Percentiles rank a stretch among this genome's conserved stretches.
Evolutionary conservation across 2,888 invertebrate genomes (phyloP).

Genomic region (Polymixis flavicincta): DNA sequence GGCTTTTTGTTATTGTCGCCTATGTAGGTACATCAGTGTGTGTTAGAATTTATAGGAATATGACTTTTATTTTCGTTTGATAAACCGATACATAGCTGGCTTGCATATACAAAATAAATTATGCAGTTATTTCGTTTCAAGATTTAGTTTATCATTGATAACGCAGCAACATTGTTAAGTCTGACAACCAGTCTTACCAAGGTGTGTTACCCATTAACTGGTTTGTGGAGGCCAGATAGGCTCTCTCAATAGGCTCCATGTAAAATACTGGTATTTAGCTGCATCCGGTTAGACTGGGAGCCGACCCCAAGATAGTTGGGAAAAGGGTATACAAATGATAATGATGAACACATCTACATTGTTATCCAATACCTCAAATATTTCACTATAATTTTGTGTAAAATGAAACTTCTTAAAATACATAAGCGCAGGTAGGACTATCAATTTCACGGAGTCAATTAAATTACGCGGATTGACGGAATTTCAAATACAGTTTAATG

Average conservation of each 20-base stretch:
- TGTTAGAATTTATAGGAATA: background rate
- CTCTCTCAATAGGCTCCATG: too few relatives aligned
- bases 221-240: too few relatives aligned
- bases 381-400: background rate
- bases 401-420: background rate
- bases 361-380: background rate
- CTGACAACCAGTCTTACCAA: too few relatives aligned
- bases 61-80: background rate
- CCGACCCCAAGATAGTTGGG: too few relatives aligned
- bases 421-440: too few relatives aligned
- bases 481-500: background rate
- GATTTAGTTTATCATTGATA: background rate
- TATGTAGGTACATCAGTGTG: background rate
- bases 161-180: too few relatives aligned
- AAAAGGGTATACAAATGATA: too few relatives aligned
- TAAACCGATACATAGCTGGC: background rate
- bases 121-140: background rate
- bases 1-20: slow-evolving; percentile 33
- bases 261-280: too few relatives aligned
- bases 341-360: background rate
- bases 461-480: too few relatives aligned
- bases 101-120: background rate
- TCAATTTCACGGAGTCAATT: too few relatives aligned
- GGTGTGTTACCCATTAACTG: background rate
- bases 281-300: too few relatives aligned